phyloP scores from a whole-genome alignment of 2,888 invertebrate genomes.

The Dinocampus coccinellae region DNA sequence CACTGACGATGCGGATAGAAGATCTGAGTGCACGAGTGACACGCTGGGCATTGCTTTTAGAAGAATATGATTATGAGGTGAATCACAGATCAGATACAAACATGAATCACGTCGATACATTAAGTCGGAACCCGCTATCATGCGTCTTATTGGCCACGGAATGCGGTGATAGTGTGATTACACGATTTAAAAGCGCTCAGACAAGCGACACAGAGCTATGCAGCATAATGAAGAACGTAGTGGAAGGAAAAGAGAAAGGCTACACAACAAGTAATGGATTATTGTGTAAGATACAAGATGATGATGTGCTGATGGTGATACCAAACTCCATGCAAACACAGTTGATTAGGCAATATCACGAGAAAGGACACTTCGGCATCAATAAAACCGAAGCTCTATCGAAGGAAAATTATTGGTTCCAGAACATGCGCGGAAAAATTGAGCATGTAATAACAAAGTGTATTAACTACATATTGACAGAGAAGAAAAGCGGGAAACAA shows the following conservation, averaged over 20 bases:
- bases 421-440: slow-evolving; percentile 33
- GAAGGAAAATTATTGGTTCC: slow-evolving; percentile 39
- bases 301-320: slow-evolving; percentile 4
- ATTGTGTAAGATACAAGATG: neutral
- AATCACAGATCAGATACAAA: slow-evolving; percentile 40
- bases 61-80: slow-evolving; percentile 43
- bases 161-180: neutral
- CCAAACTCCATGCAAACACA: slow-evolving; percentile 35
- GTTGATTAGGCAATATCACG: slow-evolving; percentile 39
- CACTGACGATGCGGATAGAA: slow-evolving; percentile 40
- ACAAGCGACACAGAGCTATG: neutral
- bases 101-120: slow-evolving; percentile 45
- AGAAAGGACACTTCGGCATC: slow-evolving; percentile 40
- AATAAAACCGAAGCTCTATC: slow-evolving; percentile 41
- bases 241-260: neutral
- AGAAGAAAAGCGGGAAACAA: slow-evolving; percentile 39
- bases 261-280: neutral
- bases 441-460: slow-evolving; percentile 37
- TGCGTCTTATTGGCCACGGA: neutral
- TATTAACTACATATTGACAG: slow-evolving; percentile 42
- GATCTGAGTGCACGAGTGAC: slow-evolving; percentile 39
- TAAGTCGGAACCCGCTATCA: slow-evolving; percentile 41
- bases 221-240: neutral
- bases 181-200: neutral
- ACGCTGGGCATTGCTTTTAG: slow-evolving; percentile 40